phyloP scores from a whole-genome alignment of 2,888 invertebrate genomes.

The Phengaris alcon region DNA sequence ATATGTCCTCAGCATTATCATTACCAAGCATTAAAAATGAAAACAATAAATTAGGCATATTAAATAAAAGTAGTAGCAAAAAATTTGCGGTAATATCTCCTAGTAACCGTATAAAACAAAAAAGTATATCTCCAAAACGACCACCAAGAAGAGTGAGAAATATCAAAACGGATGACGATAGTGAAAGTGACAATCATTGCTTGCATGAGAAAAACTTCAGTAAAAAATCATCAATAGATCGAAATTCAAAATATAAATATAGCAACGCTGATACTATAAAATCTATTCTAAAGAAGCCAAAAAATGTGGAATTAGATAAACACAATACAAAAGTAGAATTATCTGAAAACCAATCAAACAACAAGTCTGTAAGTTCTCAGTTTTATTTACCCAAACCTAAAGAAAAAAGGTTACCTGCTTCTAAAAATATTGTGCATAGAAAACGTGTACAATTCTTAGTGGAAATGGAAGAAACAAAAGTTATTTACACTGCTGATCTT shows the following conservation, averaged over 20 bases:
- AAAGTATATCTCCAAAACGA: conserved; percentile 80
- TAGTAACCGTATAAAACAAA: conserved; percentile 65
- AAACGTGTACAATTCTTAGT: conserved; percentile 87
- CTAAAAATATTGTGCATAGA: conserved; percentile 70
- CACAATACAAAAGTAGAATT: conserved; percentile 52
- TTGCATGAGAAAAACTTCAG: conserved; percentile 56
- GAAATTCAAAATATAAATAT: conserved; percentile 58
- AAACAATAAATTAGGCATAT: conserved; percentile 57
- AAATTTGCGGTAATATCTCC: conserved; percentile 55
- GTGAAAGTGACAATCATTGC: conserved; percentile 73
- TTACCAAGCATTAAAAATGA: conserved; percentile 73
- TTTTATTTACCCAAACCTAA: conserved; percentile 82
- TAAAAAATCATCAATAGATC: conserved; percentile 53
- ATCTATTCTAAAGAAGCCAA: conserved; percentile 81
- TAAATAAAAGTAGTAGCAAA: conserved; percentile 63
- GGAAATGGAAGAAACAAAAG: conserved; percentile 79
- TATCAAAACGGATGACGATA: conserved; percentile 70
- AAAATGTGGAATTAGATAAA: conserved; percentile 58
- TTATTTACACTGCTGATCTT: conserved; percentile 72
- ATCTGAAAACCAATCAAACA: conserved; percentile 32
- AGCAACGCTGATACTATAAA: conserved; percentile 73
- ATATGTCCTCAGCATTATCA: conserved; percentile 54
- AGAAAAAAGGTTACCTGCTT: conserved; percentile 54
- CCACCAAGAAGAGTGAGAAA: conserved; percentile 80
- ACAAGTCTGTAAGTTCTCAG: conserved; percentile 58